A percentile compares a stretch with the other conserved stretches of the same genome.
Conservation (phyloP, 2,797 vertebrate genomes). For the Syngnathus rostellatus region DNA sequence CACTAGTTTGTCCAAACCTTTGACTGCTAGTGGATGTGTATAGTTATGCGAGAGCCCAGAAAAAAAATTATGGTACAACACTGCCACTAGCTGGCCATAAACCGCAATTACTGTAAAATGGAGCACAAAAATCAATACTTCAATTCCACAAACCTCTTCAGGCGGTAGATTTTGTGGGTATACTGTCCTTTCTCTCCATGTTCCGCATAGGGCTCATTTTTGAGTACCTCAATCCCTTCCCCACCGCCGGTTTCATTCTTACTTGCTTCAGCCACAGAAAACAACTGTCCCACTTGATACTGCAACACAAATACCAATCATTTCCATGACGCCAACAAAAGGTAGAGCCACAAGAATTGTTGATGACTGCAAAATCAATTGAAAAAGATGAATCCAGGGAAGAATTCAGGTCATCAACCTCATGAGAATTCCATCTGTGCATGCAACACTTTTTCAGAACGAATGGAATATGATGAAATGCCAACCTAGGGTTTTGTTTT, state of each 20-base stretch:
- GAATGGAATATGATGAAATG: background rate
- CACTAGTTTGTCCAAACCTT: background rate
- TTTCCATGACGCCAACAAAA: background rate
- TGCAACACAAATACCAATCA: constrained; percentile 32
- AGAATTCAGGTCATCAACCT: background rate
- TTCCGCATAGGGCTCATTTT: constrained; percentile 88
- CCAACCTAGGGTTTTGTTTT: background rate
- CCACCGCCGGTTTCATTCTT: constrained; percentile 95
- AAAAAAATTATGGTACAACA: constrained; percentile 28
- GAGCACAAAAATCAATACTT: background rate
- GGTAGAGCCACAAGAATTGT: background rate
- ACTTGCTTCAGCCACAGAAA: constrained; percentile 92
- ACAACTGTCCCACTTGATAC: constrained; percentile 95
- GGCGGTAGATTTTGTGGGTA: constrained; percentile 90
- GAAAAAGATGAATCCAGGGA: background rate
- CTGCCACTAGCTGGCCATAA: constrained; percentile 48
- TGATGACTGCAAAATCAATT: background rate
- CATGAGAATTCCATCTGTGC: background rate
- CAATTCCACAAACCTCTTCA: constrained; percentile 52
- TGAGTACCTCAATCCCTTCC: constrained; percentile 89
- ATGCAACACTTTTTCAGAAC: background rate
- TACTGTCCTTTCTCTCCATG: constrained; percentile 88
- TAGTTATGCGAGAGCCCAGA: background rate
- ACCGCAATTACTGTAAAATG: constrained; percentile 26
- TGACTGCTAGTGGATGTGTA: background rate